Base-by-base conservation (phyloP, 2,113 vertebrate species). In the Marmota flaviventris region DNA sequence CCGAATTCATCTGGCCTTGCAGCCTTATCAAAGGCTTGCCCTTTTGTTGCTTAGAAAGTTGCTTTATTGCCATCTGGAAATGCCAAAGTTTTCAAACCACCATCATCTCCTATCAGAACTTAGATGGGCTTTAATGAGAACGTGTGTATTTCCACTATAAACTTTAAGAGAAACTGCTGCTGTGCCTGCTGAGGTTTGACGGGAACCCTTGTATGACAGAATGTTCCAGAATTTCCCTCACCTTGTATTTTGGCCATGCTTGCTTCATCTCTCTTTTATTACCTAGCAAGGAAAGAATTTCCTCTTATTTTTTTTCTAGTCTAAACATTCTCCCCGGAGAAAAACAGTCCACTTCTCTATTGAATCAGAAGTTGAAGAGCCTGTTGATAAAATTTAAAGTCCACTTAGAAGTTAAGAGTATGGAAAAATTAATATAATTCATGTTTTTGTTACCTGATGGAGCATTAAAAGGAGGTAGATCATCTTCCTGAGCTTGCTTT, bases 231-330 rank as follows among this genome's bases (percentile, higher is more conserved):
- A 10, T 83, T 91, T 91, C 72, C 37, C 84, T 84, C 39, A 32
- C 45, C 1, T 48, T 65, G 45, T 18, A 20, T 93, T 75, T 91
- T 94, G 90, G 61, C 78, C 12, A 27, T 53, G 22, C 32, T 76
- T 53, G 69, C 79, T 92, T 89, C 70, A 39, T 87, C 67, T 93
- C 67, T 96, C 48, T 93, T n/a, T 91, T 93, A 81, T 97, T 96
- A 96, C 93, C 94, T 89, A 96, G 95, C 69, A 87, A 92, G 96
- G 94, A 90, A 95, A 96, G 85, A 94, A 96, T 97, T 95, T 95
- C 91, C 95, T 89, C 42, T 73, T 96, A 39, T 72, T 93, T 75
- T 90, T 83, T 61, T 25, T 2, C 77, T 89, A 82, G 65, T 85
- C 83, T 94, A 87, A 92, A 87, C 63, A 90, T 72, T 94, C 92